Evolutionary conservation across 2,888 invertebrate species (phyloP).

Genomic region (Abrostola tripartita): DNA sequence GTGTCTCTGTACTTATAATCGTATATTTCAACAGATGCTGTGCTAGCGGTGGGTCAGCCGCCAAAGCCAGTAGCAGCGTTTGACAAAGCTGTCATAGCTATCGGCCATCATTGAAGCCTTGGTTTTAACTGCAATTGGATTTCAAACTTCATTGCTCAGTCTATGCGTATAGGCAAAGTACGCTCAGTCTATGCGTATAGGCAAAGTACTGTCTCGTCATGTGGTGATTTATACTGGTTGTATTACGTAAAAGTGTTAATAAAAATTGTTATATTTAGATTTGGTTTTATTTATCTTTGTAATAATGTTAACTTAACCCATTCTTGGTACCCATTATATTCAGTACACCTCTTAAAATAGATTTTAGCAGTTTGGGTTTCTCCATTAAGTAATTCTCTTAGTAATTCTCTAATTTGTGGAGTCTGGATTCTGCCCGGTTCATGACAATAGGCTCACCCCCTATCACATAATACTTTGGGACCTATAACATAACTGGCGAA

Average conservation of each 20-base stretch:
- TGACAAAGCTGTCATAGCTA: slow-evolving; percentile 79
- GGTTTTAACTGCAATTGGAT: slow-evolving; percentile 2
- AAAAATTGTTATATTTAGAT: slow-evolving; percentile 50
- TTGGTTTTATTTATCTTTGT: slow-evolving; percentile 1
- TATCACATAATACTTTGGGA: too few species aligned
- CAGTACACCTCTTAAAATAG: too few species aligned
- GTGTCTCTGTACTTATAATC: slow-evolving; percentile 6
- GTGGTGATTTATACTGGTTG: slow-evolving; percentile 37
- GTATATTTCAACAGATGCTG: slow-evolving; percentile 73
- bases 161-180: slow-evolving; percentile 41
- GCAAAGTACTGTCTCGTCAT: slow-evolving; percentile 42
- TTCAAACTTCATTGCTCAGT: not conserved
- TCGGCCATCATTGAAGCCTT: slow-evolving; percentile 59
- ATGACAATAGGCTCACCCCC: too few species aligned
- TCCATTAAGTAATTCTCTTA: too few species aligned
- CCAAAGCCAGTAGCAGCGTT: slow-evolving; percentile 82
- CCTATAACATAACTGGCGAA: too few species aligned
- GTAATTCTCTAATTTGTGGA: too few species aligned
- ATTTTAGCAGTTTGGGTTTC: too few species aligned
- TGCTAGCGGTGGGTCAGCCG: slow-evolving; percentile 82
- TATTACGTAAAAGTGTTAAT: slow-evolving; percentile 55
- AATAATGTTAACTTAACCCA: not conserved
- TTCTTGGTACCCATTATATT: too few species aligned
- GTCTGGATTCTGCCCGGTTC: too few species aligned
- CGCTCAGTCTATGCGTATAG: slow-evolving; percentile 33